phyloP scores from a whole-genome alignment of 2,113 vertebrate species.

The Phyllostomus hastatus region DNA sequence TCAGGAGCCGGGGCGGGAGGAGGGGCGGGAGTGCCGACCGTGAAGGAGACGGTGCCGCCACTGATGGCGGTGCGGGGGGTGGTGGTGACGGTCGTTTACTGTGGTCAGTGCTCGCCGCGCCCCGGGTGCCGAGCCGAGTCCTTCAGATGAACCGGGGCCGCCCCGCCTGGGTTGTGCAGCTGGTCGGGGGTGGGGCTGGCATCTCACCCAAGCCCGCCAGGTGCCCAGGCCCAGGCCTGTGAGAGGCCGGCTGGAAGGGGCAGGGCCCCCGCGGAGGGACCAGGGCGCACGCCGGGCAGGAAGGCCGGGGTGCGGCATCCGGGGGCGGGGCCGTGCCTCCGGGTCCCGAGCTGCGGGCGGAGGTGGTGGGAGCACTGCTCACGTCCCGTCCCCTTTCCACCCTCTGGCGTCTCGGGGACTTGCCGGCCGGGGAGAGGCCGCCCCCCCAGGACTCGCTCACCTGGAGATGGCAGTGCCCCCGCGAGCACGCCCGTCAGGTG shows the following conservation, averaged over 20 bases:
- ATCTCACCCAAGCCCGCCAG: too few species aligned
- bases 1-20: background rate
- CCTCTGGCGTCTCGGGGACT: background rate
- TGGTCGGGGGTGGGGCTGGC: too few species aligned
- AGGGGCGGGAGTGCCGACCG: background rate
- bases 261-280: background rate
- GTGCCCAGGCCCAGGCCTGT: background rate
- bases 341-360: background rate
- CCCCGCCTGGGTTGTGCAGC: background rate
- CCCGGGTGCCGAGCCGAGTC: too few species aligned
- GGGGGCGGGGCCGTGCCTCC: too few species aligned
- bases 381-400: background rate
- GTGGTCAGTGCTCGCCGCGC: accelerated
- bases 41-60: too few species aligned
- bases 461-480: background rate
- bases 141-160: background rate
- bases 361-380: background rate
- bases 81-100: background rate
- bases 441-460: too few species aligned
- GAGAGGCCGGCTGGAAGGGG: background rate
- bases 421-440: background rate
- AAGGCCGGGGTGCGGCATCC: too few species aligned
- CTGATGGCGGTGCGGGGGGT: too few species aligned
- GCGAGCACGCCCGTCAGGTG: accelerated
- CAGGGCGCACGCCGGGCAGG: background rate